These are phyloP conservation scores for Paragorgia papillata DNA, from an alignment of 92 coral and sea anemone genomes.

Conservation along the genomic window DNA sequence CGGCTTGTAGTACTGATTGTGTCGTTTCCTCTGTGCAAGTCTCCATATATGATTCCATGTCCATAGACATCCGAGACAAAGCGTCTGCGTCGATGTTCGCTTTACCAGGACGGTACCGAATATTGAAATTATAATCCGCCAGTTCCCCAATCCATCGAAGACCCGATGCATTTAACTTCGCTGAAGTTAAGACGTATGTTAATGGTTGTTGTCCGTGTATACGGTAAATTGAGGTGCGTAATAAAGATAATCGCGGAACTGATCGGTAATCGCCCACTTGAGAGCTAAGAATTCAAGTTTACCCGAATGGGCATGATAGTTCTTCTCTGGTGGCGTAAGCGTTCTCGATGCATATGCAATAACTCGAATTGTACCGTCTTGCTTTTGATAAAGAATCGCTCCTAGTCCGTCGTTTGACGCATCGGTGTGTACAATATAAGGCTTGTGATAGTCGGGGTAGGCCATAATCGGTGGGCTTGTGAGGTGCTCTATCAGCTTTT, in stretches of 20 bases:
- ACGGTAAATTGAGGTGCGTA: conserved; percentile 52
- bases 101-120: conserved; percentile 59
- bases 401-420: conserved; percentile 18
- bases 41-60: conserved; percentile 37
- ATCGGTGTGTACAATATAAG: conserved; percentile 23
- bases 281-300: conserved; percentile 57
- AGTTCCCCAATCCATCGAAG: conserved; percentile 60
- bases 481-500: conserved; percentile 1
- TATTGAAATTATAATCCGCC: conserved; percentile 57
- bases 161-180: conserved; percentile 58
- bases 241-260: conserved; percentile 56
- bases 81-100: conserved; percentile 61
- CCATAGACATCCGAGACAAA: conserved; percentile 43
- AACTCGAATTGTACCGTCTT: conserved; percentile 30
- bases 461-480: conserved; percentile 24
- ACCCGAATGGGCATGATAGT: conserved; percentile 54
- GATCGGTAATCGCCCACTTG: conserved; percentile 51
- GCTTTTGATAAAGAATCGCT: conserved; percentile 20
- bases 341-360: conserved; percentile 56
- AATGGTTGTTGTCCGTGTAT: conserved; percentile 55
- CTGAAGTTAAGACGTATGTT: conserved; percentile 56
- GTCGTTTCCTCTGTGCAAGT: conserved; percentile 49
- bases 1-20: conserved; percentile 42
- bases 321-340: conserved; percentile 59
- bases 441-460: not conserved